Evolutionary conservation across 2,888 invertebrate genomes (phyloP).

Genomic region (Carterocephalus palaemon): DNA sequence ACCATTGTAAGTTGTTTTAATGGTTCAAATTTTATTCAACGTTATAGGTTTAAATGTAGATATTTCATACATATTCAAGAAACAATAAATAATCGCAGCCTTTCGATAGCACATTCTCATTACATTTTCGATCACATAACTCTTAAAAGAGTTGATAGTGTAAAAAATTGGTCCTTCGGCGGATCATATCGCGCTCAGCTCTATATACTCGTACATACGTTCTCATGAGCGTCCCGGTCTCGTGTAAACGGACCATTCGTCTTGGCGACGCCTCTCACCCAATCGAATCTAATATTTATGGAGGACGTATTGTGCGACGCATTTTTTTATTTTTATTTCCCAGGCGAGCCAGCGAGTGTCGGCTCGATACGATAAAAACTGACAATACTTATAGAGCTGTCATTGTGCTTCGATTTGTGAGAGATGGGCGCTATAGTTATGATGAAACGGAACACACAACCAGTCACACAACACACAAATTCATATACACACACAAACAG

Average conservation of each 20-base stretch:
- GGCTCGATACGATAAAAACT: constrained; percentile 15
- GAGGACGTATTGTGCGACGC: constrained; percentile 33
- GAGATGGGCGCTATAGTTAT: no score
- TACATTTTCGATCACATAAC: constrained; percentile 24
- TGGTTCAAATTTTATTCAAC: no score
- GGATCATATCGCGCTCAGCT: constrained; percentile 26
- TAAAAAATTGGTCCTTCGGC: constrained; percentile 34
- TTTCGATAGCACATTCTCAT: constrained; percentile 17
- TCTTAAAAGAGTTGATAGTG: constrained; percentile 21
- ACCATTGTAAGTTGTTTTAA: no score
- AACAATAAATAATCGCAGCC: no score
- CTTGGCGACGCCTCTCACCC: constrained; percentile 35
- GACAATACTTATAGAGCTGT: constrained; percentile 17
- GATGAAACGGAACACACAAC: no score
- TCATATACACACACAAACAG: no score
- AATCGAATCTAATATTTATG: constrained; percentile 59
- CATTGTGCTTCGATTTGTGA: constrained; percentile 1
- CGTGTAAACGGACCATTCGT: constrained; percentile 34
- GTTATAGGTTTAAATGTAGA: no score
- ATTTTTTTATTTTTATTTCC: constrained; percentile 24
- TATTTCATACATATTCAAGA: no score
- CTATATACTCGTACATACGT: constrained; percentile 36
- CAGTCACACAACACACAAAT: no score
- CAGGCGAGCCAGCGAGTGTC: constrained; percentile 13
- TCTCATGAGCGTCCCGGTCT: constrained; percentile 44